Evolutionary conservation across 2,888 invertebrate genomes (phyloP).

Genomic region (Polymixis flavicincta): DNA sequence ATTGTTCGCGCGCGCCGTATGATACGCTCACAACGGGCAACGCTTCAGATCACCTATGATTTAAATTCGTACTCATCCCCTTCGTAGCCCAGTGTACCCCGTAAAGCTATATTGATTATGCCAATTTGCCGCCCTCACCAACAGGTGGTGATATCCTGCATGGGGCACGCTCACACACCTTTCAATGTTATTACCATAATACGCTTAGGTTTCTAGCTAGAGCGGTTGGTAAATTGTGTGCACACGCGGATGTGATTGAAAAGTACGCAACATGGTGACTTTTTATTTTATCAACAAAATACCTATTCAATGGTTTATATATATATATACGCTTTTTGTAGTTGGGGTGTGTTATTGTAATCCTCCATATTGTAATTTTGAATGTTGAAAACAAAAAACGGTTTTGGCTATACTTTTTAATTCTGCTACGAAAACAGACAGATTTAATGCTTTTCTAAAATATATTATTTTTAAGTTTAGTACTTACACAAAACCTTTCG

Average conservation of each 20-base stretch:
- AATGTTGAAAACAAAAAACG: too few relatives aligned
- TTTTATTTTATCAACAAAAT: background rate
- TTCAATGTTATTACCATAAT: slow-evolving; percentile 9
- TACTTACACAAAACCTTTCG: background rate
- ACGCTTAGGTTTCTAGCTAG: slow-evolving; percentile 4
- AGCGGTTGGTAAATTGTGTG: slow-evolving; percentile 22
- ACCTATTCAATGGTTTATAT: too few relatives aligned
- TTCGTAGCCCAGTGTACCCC: background rate
- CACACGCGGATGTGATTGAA: slow-evolving; percentile 1
- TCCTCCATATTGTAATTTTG: too few relatives aligned
- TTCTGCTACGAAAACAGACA: background rate
- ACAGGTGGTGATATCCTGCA: slow-evolving; percentile 44
- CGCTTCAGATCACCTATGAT: background rate
- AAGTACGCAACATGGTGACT: slow-evolving; percentile 1
- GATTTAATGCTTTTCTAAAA: background rate
- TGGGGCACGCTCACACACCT: background rate
- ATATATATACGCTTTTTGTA: too few relatives aligned
- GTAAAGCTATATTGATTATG: slow-evolving; percentile 42
- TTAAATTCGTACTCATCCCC: slow-evolving; percentile 13
- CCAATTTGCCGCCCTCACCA: slow-evolving; percentile 43
- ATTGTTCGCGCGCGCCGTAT: background rate
- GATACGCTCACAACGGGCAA: background rate
- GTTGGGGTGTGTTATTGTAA: too few relatives aligned
- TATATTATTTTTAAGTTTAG: too few relatives aligned
- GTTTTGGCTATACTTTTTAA: too few relatives aligned